Conservation (phyloP, 1,140 invertebrate genomes). For the Drosophila kikkawai region DNA sequence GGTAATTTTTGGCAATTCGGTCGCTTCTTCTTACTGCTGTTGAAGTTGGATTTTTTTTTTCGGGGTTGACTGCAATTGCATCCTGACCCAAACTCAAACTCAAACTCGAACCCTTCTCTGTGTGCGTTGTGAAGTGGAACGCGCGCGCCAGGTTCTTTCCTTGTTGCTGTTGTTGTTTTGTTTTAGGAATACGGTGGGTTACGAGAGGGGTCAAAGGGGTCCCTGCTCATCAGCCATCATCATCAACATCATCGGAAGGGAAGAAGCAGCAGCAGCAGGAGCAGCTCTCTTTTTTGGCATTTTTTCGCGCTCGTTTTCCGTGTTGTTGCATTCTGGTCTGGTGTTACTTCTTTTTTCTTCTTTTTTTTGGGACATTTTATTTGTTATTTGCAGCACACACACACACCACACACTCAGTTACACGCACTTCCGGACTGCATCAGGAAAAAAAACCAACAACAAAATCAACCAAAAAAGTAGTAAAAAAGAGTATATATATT, state of each 20-base stretch:
- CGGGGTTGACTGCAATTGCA: slow-evolving; percentile 79
- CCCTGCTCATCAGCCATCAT: slow-evolving; percentile 57
- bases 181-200: slow-evolving; percentile 12
- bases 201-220: slow-evolving; percentile 20
- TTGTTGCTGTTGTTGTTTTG: not conserved
- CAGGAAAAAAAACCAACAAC: slow-evolving; percentile 8
- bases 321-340: slow-evolving; percentile 48
- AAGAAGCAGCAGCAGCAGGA: slow-evolving; percentile 12
- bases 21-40: slow-evolving; percentile 40
- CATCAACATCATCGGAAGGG: slow-evolving; percentile 40
- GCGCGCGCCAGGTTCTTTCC: slow-evolving; percentile 43
- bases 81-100: slow-evolving; percentile 31
- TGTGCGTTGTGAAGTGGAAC: slow-evolving; percentile 79
- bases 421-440: slow-evolving; percentile 72
- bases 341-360: not conserved
- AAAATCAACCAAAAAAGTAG: slow-evolving; percentile 23
- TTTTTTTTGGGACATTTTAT: slow-evolving; percentile 71
- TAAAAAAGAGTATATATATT: slow-evolving; percentile 1
- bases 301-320: slow-evolving; percentile 63
- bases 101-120: slow-evolving; percentile 25
- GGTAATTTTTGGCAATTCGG: slow-evolving; percentile 53
- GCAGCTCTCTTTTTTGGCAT: slow-evolving; percentile 29
- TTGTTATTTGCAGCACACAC: slow-evolving; percentile 50
- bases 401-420: slow-evolving; percentile 27
- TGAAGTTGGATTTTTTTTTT: slow-evolving; percentile 56